Evolutionary conservation across 2,797 vertebrate genomes (phyloP).

Genomic region (Gymnoscopelus microlampas): DNA sequence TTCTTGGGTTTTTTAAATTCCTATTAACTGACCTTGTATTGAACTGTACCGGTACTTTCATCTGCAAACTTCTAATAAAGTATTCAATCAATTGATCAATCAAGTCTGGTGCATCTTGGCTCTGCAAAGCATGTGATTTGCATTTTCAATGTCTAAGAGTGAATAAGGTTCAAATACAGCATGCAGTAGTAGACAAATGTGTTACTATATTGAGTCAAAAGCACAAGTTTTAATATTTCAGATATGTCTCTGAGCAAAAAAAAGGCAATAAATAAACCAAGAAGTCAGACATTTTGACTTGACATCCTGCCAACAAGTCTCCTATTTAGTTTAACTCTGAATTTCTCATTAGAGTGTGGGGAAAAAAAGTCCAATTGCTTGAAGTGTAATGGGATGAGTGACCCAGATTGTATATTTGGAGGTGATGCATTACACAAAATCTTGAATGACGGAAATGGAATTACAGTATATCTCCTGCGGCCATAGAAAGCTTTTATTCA

Average conservation of each 20-base stretch:
- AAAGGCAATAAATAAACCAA: conserved; percentile 47
- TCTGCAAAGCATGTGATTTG: conserved; percentile 22
- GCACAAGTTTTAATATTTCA: conserved; percentile 50
- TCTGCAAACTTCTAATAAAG: too few relatives aligned
- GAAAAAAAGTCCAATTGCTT: conserved; percentile 58
- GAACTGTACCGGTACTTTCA: too few relatives aligned
- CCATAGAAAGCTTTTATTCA: conserved; percentile 34
- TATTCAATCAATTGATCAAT: neutral
- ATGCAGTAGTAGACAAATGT: conserved; percentile 13
- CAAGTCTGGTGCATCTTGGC: neutral
- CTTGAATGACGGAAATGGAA: conserved; percentile 58
- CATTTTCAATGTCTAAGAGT: conserved; percentile 3
- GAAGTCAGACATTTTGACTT: conserved; percentile 42
- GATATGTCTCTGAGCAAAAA: conserved; percentile 31
- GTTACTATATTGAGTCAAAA: conserved; percentile 25
- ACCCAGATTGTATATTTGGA: conserved; percentile 73
- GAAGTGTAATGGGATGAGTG: conserved; percentile 72
- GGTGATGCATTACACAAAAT: conserved; percentile 60
- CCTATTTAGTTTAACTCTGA: conserved; percentile 60
- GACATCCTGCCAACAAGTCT: conserved; percentile 43
- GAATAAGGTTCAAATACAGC: conserved; percentile 9
- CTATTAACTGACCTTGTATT: too few relatives aligned
- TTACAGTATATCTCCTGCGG: conserved; percentile 44
- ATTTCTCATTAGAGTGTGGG: conserved; percentile 67
- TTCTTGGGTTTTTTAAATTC: too few relatives aligned